Evolutionary conservation across 2,113 vertebrate species (phyloP), one percentile per base, ranked within the genome.

Genomic region (Salminus brasiliensis): DNA sequence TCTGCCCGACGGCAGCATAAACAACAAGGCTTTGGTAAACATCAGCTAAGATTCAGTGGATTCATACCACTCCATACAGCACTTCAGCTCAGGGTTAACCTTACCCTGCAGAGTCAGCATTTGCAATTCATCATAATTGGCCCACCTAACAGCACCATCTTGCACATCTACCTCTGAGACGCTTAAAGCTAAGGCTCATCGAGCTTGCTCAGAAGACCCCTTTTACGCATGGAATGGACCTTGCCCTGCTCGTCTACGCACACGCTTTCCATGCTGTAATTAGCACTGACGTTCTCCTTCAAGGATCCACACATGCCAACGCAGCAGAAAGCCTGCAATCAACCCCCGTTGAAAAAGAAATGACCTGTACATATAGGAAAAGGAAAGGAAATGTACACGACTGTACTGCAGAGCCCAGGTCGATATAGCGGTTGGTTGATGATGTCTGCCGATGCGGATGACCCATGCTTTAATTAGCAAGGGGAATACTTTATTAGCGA

Each of bases 331-430:
- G 12, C 29, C 23, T 6, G 3, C 27, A 29, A 43, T 43, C 5
- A 30, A 25, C 32, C 16, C 13, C 47, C 3, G n/a, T 43, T 36
- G 45, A 57, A 68, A 67, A 57, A 21, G 13, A 43, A 16, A 29
- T 30, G 65, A 59, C 49, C 57, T 57, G 69, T 75, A 65, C 47
- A 75, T 65, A n/a, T n/a, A n/a, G n/a, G n/a, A n/a, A n/a, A n/a
- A n/a, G n/a, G n/a, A n/a, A n/a, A n/a, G n/a, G n/a, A n/a, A n/a
- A n/a, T n/a, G n/a, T n/a, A n/a, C n/a, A n/a, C n/a, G n/a, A n/a
- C n/a, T n/a, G n/a, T n/a, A n/a, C n/a, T n/a, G n/a, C n/a, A n/a
- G n/a, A n/a, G n/a, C n/a, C n/a, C n/a, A n/a, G n/a, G n/a, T n/a
- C n/a, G n/a, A n/a, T n/a, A n/a, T n/a, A n/a, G 47, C 18, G 13